Base-by-base conservation (phyloP, 2,113 vertebrate genomes). In the Calyptommatus sinebrachiatus region DNA sequence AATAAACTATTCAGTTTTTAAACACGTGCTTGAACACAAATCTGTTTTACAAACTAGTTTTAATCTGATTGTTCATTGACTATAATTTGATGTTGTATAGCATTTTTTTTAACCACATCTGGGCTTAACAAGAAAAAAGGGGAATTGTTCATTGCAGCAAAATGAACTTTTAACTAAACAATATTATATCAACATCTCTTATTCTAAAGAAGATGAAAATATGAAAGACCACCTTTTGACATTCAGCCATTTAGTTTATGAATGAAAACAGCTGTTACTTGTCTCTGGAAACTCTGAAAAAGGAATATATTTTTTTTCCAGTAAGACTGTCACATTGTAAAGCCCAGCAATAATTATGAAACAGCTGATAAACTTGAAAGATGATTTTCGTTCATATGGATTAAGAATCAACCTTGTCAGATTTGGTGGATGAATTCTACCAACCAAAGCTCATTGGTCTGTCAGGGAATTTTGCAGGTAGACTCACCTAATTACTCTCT, bases 151-250 rank as follows among this genome's bases (percentile, higher is more conserved):
- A 62, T 45, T 22, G 11, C 20, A 68, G 8, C 28, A 24, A 8
- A 67, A 28, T 53, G 10, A 12, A 22, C 50, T n/a, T 69, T 57
- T 77, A 22, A 68, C 35, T 77, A 35, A 77, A 53, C 1, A 24
- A 14, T 73, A 20, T 62, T 66, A 0, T 74, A 24, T 41, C 35
- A 41, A 41, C 35, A 41, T 12, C 77, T 67, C 22, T 9, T 66
- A 78, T 77, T 0, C 3, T 46, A 31, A 62, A 81, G 48, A n/a
- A 82, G 74, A 46, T 41, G 71, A 45, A 75, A 76, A 8, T 6
- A 28, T n/a, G 72, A 83, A 71, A 71, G 85, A 72, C 66, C 57
- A 41, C 0, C 70, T 31, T 53, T 75, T 48, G 73, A 18, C 60
- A 71, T 65, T 41, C 20, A 57, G 1, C n/a, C 66, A 7, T 1